Percentiles rank a stretch among this genome's conserved stretches.
These are phyloP conservation scores for Platycheirus albimanus DNA, from an alignment of 2,888 invertebrate species.

Conservation along the genomic window DNA sequence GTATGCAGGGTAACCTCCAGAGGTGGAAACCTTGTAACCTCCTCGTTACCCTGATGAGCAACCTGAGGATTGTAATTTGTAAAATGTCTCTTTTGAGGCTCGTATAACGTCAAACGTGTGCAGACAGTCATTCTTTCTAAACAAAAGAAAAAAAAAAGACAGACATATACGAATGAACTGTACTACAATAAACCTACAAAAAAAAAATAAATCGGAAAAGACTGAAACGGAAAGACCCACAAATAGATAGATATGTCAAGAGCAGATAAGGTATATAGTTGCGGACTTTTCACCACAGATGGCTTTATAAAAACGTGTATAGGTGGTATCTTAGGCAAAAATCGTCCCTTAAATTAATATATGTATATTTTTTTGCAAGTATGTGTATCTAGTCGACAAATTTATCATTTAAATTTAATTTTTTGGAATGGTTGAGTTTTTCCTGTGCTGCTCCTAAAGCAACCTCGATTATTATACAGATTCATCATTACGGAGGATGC, in stretches of 20 bases:
- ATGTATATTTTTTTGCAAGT: not conserved
- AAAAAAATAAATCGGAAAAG: not conserved
- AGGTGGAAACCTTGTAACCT: slow-evolving; percentile 59
- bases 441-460: no score
- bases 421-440: no score
- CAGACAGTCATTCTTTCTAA: slow-evolving; percentile 30
- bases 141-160: not conserved
- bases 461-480: no score
- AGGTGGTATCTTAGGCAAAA: slow-evolving; percentile 17
- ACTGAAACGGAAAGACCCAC: slow-evolving; percentile 13
- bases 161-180: no score
- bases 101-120: slow-evolving; percentile 46
- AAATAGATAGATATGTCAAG: slow-evolving; percentile 20
- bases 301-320: not conserved
- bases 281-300: slow-evolving; percentile 5
- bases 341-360: not conserved
- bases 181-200: not conserved
- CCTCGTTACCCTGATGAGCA: slow-evolving; percentile 59
- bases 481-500: no score
- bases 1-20: slow-evolving; percentile 9
- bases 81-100: slow-evolving; percentile 64
- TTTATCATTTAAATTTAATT: slow-evolving; percentile 12
- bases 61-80: slow-evolving; percentile 73
- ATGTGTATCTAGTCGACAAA: not conserved
- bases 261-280: slow-evolving; percentile 10